Evolutionary conservation across 2,888 invertebrate species (phyloP).

Genomic region (Xanthorhoe designata): DNA sequence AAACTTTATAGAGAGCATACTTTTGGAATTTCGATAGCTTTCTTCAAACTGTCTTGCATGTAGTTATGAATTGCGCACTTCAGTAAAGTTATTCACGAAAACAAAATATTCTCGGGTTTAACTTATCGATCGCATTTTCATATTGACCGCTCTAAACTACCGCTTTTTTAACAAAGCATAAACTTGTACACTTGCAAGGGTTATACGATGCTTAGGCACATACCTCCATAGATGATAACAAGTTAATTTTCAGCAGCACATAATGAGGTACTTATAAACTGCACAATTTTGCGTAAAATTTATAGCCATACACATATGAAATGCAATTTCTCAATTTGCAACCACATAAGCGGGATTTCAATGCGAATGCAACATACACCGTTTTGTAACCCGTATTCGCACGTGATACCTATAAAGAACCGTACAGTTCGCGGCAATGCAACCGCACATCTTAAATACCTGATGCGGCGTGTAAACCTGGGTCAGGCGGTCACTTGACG

Average conservation of each 20-base stretch:
- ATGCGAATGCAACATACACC: no score
- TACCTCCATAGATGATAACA: no score
- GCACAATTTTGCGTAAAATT: no score
- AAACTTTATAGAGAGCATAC: conserved; percentile 27
- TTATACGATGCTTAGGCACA: no score
- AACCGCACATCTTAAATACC: conserved; percentile 24
- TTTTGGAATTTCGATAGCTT: conserved; percentile 17
- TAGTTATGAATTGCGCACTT: neutral
- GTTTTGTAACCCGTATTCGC: no score
- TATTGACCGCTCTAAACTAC: neutral
- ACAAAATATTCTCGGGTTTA: neutral
- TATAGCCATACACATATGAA: no score
- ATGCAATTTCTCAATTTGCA: no score
- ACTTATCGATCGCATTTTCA: neutral
- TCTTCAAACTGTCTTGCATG: conserved; percentile 4
- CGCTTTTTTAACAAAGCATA: neutral
- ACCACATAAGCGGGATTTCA: no score
- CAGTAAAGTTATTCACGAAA: neutral
- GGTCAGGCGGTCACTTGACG: conserved; percentile 83
- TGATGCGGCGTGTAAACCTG: conserved; percentile 32
- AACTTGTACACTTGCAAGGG: no score
- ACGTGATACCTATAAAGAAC: neutral
- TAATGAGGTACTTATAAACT: neutral
- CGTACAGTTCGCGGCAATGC: neutral
- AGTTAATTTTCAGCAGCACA: no score